Evolutionary conservation across 2,888 invertebrate genomes (phyloP), one percentile per base, ranked within the genome.

Genomic region (Trachelus tabidus): DNA sequence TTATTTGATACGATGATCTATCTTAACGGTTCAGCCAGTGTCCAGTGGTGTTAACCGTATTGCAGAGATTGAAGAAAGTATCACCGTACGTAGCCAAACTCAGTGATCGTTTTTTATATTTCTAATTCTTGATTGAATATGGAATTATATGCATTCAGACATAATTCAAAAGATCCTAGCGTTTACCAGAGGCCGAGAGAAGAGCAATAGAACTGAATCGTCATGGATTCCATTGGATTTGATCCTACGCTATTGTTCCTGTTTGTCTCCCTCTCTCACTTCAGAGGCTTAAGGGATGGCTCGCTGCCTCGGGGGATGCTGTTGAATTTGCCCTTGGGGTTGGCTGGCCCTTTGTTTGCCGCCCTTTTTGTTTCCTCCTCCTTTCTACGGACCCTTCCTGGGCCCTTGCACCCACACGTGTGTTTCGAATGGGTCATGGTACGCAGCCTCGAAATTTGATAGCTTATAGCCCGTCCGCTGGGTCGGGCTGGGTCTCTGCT

Each of bases 301-400:
- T 73, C 76, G 75, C 69, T 68, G 80, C 75, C 34, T 73, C 69
- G 6, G 23, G 56, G 56, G 56, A 56, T 56, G 23, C 23, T 56
- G 9, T 56, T 56, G 56, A 9, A 56, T 56, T 56, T 37, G 71
- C 69, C 56, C 77, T 69, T 76, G 56, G 76, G 78, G 77, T 75
- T 73, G 77, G 71, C 75, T 75, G 79, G 69, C 79, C 76, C 80
- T 76, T 76, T 78, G 79, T 79, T 78, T 75, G 56, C 68, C 73
- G 68, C 34, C 69, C 23, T n/a, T 69, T 68, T 69, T 73, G 35
- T 75, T 68, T 68, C 73, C 68, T 23, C 33, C 73, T 56, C 6
- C 71, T 34, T 73, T 37, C 69, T 77, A 75, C 75, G 79, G 31
- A 31, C 12, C 33, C 71, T 71, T 34, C 31, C 12, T 34, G 71